phyloP scores from a whole-genome alignment of 2,113 vertebrate species.

The Paradoxurus hermaphroditus region DNA sequence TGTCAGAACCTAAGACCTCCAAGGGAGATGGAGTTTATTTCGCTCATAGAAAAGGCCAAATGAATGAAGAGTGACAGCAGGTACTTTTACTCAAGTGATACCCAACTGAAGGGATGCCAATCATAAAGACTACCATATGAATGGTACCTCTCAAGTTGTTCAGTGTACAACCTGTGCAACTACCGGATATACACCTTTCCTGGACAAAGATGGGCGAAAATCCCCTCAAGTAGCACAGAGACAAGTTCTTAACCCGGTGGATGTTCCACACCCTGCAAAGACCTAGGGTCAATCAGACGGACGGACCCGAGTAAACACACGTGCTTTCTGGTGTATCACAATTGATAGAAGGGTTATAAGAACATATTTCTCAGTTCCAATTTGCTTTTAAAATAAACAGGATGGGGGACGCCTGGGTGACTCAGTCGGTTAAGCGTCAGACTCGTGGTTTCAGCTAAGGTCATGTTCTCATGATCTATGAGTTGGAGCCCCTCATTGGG shows the following conservation, averaged over 20 bases:
- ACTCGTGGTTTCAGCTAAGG: too few species aligned
- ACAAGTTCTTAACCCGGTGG: not conserved
- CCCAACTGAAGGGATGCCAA: not conserved
- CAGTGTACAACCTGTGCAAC: not conserved
- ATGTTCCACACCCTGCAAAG: not conserved
- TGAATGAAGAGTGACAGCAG: not conserved
- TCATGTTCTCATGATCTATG: too few species aligned
- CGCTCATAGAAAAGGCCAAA: not conserved
- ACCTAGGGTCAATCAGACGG: not conserved
- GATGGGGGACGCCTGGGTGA: too few species aligned
- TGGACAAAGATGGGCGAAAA: not conserved
- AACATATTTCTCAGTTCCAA: not conserved
- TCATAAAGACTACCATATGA: not conserved
- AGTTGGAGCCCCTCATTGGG: too few species aligned
- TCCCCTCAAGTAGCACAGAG: not conserved
- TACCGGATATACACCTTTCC: not conserved
- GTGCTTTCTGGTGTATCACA: not conserved
- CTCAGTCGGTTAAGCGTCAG: too few species aligned
- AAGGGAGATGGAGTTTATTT: not conserved
- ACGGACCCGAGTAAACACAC: not conserved
- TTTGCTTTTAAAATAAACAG: not conserved
- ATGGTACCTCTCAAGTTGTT: not conserved
- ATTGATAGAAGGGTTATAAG: not conserved
- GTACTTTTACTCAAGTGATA: not conserved
- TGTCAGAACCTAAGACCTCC: not conserved